phyloP scores from a whole-genome alignment of 2,797 vertebrate species.

The Acrossocheilus fasciatus region DNA sequence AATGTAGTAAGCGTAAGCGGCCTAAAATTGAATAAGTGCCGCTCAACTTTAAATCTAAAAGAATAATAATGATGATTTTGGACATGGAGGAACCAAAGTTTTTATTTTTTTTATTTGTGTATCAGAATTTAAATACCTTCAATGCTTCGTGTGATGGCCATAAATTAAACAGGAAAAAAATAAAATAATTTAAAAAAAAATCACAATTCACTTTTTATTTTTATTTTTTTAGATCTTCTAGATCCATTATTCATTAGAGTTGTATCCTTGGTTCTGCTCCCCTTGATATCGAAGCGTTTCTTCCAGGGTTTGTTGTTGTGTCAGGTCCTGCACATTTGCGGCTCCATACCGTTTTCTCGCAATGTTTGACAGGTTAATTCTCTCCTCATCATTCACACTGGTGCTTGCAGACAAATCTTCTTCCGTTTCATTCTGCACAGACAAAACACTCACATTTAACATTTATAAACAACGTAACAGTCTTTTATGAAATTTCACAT shows the following conservation, averaged over 20 bases:
- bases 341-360: slow-evolving; percentile 68
- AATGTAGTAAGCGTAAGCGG: neutral
- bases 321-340: neutral
- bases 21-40: neutral
- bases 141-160: neutral
- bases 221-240: neutral
- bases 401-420: slow-evolving; percentile 12
- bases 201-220: neutral
- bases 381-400: slow-evolving; percentile 58
- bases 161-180: neutral
- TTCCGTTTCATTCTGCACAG: neutral
- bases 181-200: too few species aligned
- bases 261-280: slow-evolving; percentile 55
- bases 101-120: neutral
- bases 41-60: neutral
- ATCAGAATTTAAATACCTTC: neutral
- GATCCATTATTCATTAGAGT: slow-evolving; percentile 50
- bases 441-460: neutral
- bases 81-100: neutral
- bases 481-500: neutral
- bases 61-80: neutral
- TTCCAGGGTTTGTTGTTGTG: neutral
- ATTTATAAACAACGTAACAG: neutral
- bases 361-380: slow-evolving; percentile 57
- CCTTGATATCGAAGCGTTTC: neutral